Evolutionary conservation across 1,140 invertebrate genomes (phyloP).

Genomic region (Venustaconcha ellipsiformis): DNA sequence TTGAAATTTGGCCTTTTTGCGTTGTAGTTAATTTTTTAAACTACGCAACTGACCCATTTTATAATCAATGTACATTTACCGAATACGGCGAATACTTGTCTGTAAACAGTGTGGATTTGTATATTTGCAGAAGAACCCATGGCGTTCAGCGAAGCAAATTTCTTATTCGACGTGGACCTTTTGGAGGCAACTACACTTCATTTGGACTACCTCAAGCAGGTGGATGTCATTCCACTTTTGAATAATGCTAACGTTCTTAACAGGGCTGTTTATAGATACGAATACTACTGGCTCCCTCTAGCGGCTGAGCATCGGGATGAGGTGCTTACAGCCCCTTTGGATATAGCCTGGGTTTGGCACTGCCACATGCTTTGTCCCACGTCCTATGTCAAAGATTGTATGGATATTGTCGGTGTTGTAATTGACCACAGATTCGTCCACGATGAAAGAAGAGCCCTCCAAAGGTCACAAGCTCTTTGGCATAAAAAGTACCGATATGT

Average conservation of each 20-base stretch:
- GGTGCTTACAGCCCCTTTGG: constrained; percentile 66
- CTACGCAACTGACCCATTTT: too few species aligned
- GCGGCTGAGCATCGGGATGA: constrained; percentile 18
- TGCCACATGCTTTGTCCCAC: constrained; percentile 68
- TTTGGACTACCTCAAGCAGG: constrained; percentile 8
- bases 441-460: too few species aligned
- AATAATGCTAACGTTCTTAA: constrained; percentile 2
- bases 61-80: too few species aligned
- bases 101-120: too few species aligned
- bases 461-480: constrained; percentile 9
- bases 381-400: constrained; percentile 67
- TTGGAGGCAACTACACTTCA: constrained; percentile 2
- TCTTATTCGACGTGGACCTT: constrained; percentile 11
- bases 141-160: too few species aligned
- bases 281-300: constrained; percentile 12
- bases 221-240: constrained; percentile 2
- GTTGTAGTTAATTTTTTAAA: too few species aligned
- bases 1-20: too few species aligned
- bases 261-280: constrained; percentile 20
- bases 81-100: too few species aligned
- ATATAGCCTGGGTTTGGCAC: constrained; percentile 72
- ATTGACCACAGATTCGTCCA: constrained; percentile 57
- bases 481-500: constrained; percentile 4
- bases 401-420: constrained; percentile 54
- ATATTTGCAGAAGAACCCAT: too few species aligned